Percentiles rank a stretch among this genome's conserved stretches.
These are phyloP conservation scores for Craniophora ligustri DNA, from an alignment of 2,888 invertebrate species.

Conservation along the genomic window DNA sequence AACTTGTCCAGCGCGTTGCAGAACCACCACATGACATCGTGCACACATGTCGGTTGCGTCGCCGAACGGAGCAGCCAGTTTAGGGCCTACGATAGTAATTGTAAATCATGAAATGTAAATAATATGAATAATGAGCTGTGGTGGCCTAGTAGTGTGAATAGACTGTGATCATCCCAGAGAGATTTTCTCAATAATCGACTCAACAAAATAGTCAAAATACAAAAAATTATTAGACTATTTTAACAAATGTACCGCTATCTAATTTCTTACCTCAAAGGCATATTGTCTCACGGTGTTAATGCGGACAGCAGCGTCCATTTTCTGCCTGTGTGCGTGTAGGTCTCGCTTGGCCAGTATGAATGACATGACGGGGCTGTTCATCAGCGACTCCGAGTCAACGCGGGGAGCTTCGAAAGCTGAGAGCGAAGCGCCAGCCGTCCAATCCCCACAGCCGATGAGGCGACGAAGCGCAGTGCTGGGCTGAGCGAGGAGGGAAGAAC, in stretches of 20 bases:
- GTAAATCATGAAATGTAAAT: too few relatives aligned
- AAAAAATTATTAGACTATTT: not conserved
- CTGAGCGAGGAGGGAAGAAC: slow-evolving; percentile 94
- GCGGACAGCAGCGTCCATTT: slow-evolving; percentile 96
- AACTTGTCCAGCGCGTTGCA: slow-evolving; percentile 93
- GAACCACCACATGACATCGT: slow-evolving; percentile 99
- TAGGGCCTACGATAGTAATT: too few relatives aligned
- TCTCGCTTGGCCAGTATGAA: slow-evolving; percentile 96
- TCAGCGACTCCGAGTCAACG: slow-evolving; percentile 88
- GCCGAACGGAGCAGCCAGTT: slow-evolving; percentile 98
- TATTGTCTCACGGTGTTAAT: slow-evolving; percentile 94
- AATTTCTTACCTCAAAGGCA: slow-evolving; percentile 92
- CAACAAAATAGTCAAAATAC: too few relatives aligned
- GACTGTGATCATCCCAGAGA: too few relatives aligned
- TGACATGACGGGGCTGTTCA: slow-evolving; percentile 94
- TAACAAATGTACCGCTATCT: not conserved
- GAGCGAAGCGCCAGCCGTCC: slow-evolving; percentile 64
- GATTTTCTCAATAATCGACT: too few relatives aligned
- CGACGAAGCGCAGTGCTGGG: slow-evolving; percentile 96
- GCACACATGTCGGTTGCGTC: slow-evolving; percentile 96
- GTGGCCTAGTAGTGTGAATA: too few relatives aligned
- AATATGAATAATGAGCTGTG: too few relatives aligned
- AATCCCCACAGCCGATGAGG: slow-evolving; percentile 88
- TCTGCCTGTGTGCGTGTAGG: slow-evolving; percentile 93
- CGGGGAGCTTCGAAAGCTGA: slow-evolving; percentile 78